Evolutionary conservation across 2,113 vertebrate species (phyloP), one percentile per base, ranked within the genome.

Genomic region (Muntiacus reevesi): DNA sequence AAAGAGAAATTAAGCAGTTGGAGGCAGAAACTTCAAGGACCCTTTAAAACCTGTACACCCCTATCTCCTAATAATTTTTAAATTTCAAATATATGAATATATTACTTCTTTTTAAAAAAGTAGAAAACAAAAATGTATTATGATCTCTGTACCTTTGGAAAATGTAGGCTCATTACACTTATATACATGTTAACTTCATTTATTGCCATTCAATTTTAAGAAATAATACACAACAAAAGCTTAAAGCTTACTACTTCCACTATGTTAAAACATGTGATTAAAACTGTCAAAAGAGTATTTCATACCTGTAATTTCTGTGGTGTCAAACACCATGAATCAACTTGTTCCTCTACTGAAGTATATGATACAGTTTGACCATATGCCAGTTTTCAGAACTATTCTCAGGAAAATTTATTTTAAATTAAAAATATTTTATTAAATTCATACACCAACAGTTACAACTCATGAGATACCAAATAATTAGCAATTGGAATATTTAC

Each of bases 281-380:
- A 19, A 86, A 94, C 3, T 23, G 17, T 47, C 17, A 55, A 84
- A 78, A 74, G 21, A 89, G 6, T 52, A 95, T 59, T 40, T 96
- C 97, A 28, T 98, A 99, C 99, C 99, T 99, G 99, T 98, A 99
- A 99, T 98, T 99, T 99, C 98, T 99, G 99, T 98, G 99, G 99
- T 64, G 99, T 99, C 95, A 99, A 99, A 98, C 98, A 99, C 99
- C 99, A 99, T 98, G 99, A 99, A 98, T 99, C 99, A 97, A 99
- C 97, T 98, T 99, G 99, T 98, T 99, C 99, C 88, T 99, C 99
- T 98, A 98, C 98, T 98, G 98, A 98, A 98, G 98, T 97, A 98
- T 99, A 99, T 97, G 99, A 98, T 98, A 98, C 96, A 98, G 98
- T 92, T 96, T 99, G 98, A 97, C 97, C 98, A 98, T 98, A 98